Evolutionary conservation across 2,888 invertebrate species (phyloP), one percentile per base, ranked within the genome.

Genomic region (Volucella inflata): DNA sequence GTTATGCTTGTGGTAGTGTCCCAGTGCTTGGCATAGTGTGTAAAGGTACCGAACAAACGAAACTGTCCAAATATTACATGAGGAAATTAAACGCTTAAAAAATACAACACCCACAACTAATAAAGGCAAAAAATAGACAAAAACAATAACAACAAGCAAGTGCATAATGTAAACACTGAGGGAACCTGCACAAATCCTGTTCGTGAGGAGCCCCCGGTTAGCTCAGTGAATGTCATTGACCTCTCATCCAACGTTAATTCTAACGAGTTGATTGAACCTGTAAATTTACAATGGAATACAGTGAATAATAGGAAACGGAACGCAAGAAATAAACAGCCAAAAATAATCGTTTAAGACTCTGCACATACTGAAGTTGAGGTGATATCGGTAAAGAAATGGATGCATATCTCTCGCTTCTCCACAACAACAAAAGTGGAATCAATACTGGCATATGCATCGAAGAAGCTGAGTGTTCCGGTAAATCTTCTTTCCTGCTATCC

Each of bases 401-500:
- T n/a, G n/a, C n/a, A n/a, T n/a, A n/a, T n/a, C n/a, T n/a, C 72
- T 60, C 53, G 55, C 9, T 74, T 74, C 14, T 64, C 74, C 9
- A 46, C 62, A 11, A 40, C 40, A 2, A 71, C 60, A 9, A 64
- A 74, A 46, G 16, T n/a, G 30, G 64, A 76, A 16, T 51, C 68
- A 44, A 59, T 60, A 59, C 17, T 76, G 12, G 21, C 38, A 3
- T 65, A 67, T 50, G 59, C 38, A 46, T 76, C 65, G 1, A 67
- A 65, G 17, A 76, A 57, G 59, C 59, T 76, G 14, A 48, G 2
- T 2, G 21, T 21, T 2, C 21, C 21, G 1, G 1, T 21, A 2
- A 21, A 21, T 21, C 2, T 2, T 1, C 21, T 2, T 21, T 1
- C 2, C 1, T 2, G 21, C 21, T 2, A 21, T 21, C 2, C 2